Evolutionary conservation across 2,797 vertebrate genomes (phyloP), one percentile per base, ranked within the genome.

Genomic region (Caiman crocodilus): DNA sequence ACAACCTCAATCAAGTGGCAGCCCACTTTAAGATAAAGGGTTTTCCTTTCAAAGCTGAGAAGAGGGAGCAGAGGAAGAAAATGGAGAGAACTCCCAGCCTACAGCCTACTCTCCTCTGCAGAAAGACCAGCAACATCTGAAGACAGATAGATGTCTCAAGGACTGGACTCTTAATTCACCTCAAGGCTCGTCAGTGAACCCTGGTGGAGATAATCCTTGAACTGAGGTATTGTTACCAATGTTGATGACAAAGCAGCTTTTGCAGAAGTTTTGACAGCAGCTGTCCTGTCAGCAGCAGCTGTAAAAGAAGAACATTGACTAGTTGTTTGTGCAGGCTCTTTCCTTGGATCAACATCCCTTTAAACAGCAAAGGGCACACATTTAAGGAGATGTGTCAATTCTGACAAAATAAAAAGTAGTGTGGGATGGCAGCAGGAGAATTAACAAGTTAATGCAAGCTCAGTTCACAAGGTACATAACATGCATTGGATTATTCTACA

Each of bases 171-270:
- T 50, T 28, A 56, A 84, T 25, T 57, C 1, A 21, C 23, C 23
- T 23, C 76, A 59, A 0, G 1, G 13, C 26, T 55, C 18, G 12
- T 3, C 42, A 1, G 14, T 76, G 23, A 58, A 60, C 64, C 6
- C 2, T 50, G 0, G 55, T 1, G 1, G 50, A 61, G 56, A 9
- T 21, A 0, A 0, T 4, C 15, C 5, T 14, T 50, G 64, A 82
- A 25, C 21, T 0, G 0, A 2, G 1, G 42, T 9, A 50, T 50
- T 50, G 32, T 21, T 18, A 59, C n/a, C 28, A 61, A 5, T 25
- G 55, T 69, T 1, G 2, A 50, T 57, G 18, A 50, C 42, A 18
- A 67, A 79, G 60, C 25, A 2, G 8, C 21, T 25, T 14, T 17
- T 58, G 28, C 3, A 42, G 55, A 73, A 88, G 88, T 30, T 55